Conservation (phyloP, 2,113 vertebrate genomes). For the Zosterops japonicus region DNA sequence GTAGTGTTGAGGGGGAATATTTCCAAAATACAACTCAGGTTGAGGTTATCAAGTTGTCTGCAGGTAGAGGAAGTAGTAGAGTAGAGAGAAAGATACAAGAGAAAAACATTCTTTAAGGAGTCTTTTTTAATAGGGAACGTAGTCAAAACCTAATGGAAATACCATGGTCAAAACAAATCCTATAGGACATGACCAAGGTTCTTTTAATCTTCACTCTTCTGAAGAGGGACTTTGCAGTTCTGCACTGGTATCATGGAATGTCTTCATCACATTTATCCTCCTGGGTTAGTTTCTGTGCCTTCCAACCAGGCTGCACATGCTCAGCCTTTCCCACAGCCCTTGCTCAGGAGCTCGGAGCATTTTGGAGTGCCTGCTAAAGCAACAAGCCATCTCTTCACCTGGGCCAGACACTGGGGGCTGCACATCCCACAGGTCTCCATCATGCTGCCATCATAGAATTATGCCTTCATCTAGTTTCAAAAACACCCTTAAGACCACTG, state of each 20-base stretch:
- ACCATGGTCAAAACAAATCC: background rate
- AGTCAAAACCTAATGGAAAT: background rate
- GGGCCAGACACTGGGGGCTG: background rate
- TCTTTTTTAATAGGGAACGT: background rate
- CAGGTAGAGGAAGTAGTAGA: background rate
- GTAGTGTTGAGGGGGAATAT: background rate
- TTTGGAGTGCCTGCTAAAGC: background rate
- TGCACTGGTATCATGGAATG: background rate
- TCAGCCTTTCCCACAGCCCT: background rate
- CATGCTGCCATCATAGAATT: background rate
- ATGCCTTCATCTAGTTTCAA: background rate
- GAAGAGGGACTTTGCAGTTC: background rate
- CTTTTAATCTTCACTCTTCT: background rate
- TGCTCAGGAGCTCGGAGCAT: background rate
- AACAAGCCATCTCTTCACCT: background rate
- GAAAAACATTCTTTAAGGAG: background rate
- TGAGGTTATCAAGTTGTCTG: background rate
- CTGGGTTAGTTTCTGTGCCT: slow-evolving; percentile 24
- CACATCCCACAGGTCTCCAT: background rate
- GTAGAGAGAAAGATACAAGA: background rate
- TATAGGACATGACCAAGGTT: background rate
- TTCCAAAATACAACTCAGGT: background rate
- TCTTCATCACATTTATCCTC: background rate
- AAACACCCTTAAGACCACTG: background rate
- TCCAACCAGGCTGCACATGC: fast-evolving